Conservation (phyloP, 2,888 invertebrate species). For the Lasioglossum leucozonium region DNA sequence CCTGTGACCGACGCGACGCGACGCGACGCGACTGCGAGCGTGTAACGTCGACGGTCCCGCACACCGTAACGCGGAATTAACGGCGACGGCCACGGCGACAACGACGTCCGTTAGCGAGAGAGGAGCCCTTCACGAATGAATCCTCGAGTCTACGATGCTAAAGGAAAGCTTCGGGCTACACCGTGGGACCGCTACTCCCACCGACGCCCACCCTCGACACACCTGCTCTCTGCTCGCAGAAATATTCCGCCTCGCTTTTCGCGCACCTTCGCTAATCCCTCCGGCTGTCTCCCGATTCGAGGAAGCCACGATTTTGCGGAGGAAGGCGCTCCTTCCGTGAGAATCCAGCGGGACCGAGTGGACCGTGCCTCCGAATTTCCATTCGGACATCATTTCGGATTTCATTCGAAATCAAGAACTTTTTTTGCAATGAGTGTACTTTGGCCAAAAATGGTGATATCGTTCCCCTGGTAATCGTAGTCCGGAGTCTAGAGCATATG, state of each 20-base stretch:
- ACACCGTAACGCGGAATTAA: constrained; percentile 67
- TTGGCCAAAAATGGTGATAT: too few relatives aligned
- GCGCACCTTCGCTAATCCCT: not conserved
- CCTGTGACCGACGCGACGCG: not conserved
- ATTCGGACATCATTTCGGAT: too few relatives aligned
- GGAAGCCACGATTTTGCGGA: not conserved
- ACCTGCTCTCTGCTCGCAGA: not conserved
- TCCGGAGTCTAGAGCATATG: too few relatives aligned
- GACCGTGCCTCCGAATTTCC: too few relatives aligned
- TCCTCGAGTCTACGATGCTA: constrained; percentile 9
- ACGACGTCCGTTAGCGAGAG: constrained; percentile 46
- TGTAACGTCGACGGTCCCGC: constrained; percentile 11
- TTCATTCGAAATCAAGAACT: too few relatives aligned
- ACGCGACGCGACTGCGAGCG: not conserved
- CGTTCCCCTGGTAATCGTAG: too few relatives aligned
- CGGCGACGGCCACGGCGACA: constrained; percentile 49
- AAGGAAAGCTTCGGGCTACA: constrained; percentile 44
- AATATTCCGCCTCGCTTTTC: not conserved
- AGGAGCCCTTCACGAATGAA: not conserved
- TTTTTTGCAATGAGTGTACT: too few relatives aligned
- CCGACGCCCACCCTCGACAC: constrained; percentile 3
- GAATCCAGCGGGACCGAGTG: not conserved
- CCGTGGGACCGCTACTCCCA: constrained; percentile 8
- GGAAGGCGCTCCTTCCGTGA: not conserved
- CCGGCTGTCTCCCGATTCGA: not conserved